Evolutionary conservation across 2,113 vertebrate species (phyloP), one percentile per base, ranked within the genome.

Genomic region (Oncorhynchus kisutch): DNA sequence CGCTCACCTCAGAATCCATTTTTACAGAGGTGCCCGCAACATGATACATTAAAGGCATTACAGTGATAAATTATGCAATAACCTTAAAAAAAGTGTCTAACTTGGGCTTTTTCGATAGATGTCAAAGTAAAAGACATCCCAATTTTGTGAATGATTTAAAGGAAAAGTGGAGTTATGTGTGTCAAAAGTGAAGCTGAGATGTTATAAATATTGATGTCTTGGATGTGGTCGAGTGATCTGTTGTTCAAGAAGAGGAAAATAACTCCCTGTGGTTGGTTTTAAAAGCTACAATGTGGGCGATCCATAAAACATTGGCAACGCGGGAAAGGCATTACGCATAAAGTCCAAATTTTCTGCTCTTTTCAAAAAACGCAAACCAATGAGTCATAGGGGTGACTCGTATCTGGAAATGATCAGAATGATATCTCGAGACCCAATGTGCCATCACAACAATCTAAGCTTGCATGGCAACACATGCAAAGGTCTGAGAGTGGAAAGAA

Each of bases 201-300:
- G 13, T 34, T 70, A 86, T 89, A 86, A 90, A 91, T 90, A 91
- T 92, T 90, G 86, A 91, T 89, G 82, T 51, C 67, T 73, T 67
- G 27, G 74, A 60, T 77, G 70, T n/a, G 64, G 67, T 51, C 7
- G 71, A 64, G 72, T 71, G 70, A 71, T 82, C 68, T 72, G 72
- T 73, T 73, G 70, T 76, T 86, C 20, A 76, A 84, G 72, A 82
- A 51, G 75, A 77, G 54, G 66, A 65, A 89, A 86, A 84, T 77
- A 76, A 85, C 72, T 82, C 20, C 48, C 82, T 76, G 60, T 66
- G 31, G 74, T 76, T 75, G 80, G 77, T 69, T 84, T 90, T 81
- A 84, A 85, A 84, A 73, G 59, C 78, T 87, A 81, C 85, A 82
- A 91, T 78, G 57, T 54, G 20, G 29, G 79, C 77, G 80, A 82